Percentiles rank a stretch among this genome's conserved stretches.
These are phyloP conservation scores for Aradophagus sp. DNA, from an alignment of 1,140 invertebrate species.

Conservation along the genomic window DNA sequence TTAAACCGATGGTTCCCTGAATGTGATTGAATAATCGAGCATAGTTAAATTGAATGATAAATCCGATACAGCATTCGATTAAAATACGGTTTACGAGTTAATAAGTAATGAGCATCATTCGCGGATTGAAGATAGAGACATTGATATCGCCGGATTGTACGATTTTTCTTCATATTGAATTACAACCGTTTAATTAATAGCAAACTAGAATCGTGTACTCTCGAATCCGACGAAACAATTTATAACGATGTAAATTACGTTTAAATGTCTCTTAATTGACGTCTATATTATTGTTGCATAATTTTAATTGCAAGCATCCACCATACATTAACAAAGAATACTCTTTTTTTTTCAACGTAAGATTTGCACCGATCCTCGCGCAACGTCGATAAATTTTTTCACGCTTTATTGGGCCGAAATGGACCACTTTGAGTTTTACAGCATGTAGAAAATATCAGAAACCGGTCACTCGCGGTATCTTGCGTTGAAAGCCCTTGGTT, in stretches of 20 bases:
- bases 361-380: no score
- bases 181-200: slow-evolving; percentile 38
- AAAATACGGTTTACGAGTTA: slow-evolving; percentile 51
- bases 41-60: slow-evolving; percentile 43
- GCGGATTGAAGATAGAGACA: slow-evolving; percentile 36
- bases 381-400: slow-evolving; percentile 35
- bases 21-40: slow-evolving; percentile 42
- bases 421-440: slow-evolving; percentile 38
- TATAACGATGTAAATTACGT: slow-evolving; percentile 18
- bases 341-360: no score
- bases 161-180: slow-evolving; percentile 39
- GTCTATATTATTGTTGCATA: slow-evolving; percentile 4
- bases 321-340: no score
- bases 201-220: slow-evolving; percentile 7
- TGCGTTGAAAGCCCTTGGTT: slow-evolving; percentile 29
- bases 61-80: slow-evolving; percentile 31
- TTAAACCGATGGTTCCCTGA: slow-evolving; percentile 19
- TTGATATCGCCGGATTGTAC: slow-evolving; percentile 38
- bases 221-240: slow-evolving; percentile 30
- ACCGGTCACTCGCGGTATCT: slow-evolving; percentile 44
- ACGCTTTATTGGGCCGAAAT: slow-evolving; percentile 32
- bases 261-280: slow-evolving; percentile 17
- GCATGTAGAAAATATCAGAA: slow-evolving; percentile 47
- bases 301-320: background rate
- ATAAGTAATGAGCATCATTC: slow-evolving; percentile 49